Percentiles rank a stretch among this genome's conserved stretches.
Evolutionary conservation across 2,113 vertebrate genomes (phyloP).

Genomic region (Mugil cephalus): DNA sequence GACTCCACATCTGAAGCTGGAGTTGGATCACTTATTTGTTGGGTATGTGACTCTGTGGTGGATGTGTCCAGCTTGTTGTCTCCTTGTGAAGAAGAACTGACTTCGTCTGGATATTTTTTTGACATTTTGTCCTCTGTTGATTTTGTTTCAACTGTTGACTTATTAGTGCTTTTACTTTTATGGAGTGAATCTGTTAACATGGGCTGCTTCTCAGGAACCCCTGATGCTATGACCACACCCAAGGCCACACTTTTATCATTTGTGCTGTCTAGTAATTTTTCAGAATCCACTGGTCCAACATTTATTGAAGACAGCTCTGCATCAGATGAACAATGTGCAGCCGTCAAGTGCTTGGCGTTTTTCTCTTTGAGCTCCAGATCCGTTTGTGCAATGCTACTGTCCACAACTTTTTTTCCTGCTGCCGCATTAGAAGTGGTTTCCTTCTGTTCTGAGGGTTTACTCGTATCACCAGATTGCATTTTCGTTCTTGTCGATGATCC

Average conservation of each 20-base stretch:
- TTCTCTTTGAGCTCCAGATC: background rate
- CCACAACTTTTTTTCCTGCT: constrained; percentile 6
- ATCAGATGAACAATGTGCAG: background rate
- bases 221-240: background rate
- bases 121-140: background rate
- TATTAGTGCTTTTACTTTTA: constrained; percentile 8
- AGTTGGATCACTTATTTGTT: background rate
- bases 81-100: background rate
- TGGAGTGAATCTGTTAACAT: background rate
- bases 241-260: background rate
- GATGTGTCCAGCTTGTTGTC: background rate
- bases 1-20: background rate
- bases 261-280: background rate
- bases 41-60: background rate
- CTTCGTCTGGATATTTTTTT: background rate
- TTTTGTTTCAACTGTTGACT: background rate
- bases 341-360: background rate
- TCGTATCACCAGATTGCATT: background rate
- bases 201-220: background rate
- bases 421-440: background rate
- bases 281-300: background rate
- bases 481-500: constrained; percentile 25
- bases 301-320: constrained; percentile 4
- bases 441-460: background rate
- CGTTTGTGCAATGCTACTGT: background rate